phyloP scores from a whole-genome alignment of 2,888 invertebrate genomes.

The Nymphalis c-album region DNA sequence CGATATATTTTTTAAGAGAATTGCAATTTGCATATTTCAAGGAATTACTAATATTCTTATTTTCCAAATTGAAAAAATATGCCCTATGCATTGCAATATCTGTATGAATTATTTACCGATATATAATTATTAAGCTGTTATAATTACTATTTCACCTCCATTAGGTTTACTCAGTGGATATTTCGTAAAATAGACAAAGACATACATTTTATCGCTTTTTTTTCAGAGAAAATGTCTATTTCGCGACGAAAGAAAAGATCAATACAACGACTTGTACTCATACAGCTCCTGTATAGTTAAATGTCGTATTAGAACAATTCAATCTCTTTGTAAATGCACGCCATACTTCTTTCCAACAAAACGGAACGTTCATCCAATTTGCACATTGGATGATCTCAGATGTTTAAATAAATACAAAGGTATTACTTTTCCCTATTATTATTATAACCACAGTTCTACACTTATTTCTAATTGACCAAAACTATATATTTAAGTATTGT shows the following conservation, averaged over 20 bases:
- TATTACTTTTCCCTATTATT: slow-evolving; percentile 42
- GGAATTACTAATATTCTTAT: too few relatives aligned
- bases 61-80: too few relatives aligned
- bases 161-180: too few relatives aligned
- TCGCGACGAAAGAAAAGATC: slow-evolving; percentile 61
- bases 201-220: not conserved
- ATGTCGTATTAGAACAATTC: slow-evolving; percentile 78
- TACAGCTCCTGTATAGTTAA: slow-evolving; percentile 83
- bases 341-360: slow-evolving; percentile 80
- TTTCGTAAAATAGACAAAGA: too few relatives aligned
- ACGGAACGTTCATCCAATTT: slow-evolving; percentile 43
- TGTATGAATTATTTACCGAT: too few relatives aligned
- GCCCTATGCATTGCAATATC: too few relatives aligned
- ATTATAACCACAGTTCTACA: too few relatives aligned
- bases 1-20: too few relatives aligned
- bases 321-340: slow-evolving; percentile 80
- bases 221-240: slow-evolving; percentile 81
- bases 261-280: slow-evolving; percentile 72
- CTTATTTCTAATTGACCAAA: not conserved
- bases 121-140: too few relatives aligned
- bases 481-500: too few relatives aligned
- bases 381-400: slow-evolving; percentile 56
- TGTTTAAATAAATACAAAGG: slow-evolving; percentile 80
- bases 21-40: too few relatives aligned
- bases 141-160: too few relatives aligned